Evolutionary conservation across 2,797 vertebrate genomes (phyloP).

Genomic region (Austrolebias charrua): DNA sequence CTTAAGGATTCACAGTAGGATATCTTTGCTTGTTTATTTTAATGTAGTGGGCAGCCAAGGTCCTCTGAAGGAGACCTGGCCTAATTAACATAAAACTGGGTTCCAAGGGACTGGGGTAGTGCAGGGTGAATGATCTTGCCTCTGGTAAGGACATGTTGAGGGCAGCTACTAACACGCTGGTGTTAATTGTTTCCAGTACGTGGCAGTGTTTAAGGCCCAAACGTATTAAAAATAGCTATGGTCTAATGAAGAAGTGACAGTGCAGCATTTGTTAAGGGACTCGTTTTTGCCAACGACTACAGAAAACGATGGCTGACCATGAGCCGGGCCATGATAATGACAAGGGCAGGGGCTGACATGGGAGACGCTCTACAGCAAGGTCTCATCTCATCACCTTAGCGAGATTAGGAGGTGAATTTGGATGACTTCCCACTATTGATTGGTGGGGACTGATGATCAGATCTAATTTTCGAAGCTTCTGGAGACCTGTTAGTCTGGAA

Average conservation of each 20-base stretch:
- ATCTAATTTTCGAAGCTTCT: slow-evolving; percentile 71
- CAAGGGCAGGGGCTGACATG: slow-evolving; percentile 35
- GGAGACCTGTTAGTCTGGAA: slow-evolving; percentile 58
- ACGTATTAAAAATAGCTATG: slow-evolving; percentile 75
- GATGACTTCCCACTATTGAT: slow-evolving; percentile 68
- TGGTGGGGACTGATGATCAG: slow-evolving; percentile 67
- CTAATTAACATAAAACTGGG: slow-evolving; percentile 91
- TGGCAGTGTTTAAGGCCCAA: slow-evolving; percentile 84
- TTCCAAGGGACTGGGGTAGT: slow-evolving; percentile 77
- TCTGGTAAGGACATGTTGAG: slow-evolving; percentile 89
- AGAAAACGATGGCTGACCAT: slow-evolving; percentile 47
- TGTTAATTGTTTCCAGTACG: slow-evolving; percentile 87
- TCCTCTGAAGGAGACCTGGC: slow-evolving; percentile 89
- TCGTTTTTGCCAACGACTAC: slow-evolving; percentile 48
- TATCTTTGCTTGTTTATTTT: slow-evolving; percentile 82
- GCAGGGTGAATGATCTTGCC: slow-evolving; percentile 86
- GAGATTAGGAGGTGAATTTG: slow-evolving; percentile 69
- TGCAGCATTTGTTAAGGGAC: slow-evolving; percentile 66
- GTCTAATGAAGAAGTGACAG: slow-evolving; percentile 74
- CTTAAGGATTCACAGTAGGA: slow-evolving; percentile 57
- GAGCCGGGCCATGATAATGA: slow-evolving; percentile 48
- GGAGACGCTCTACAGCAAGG: slow-evolving; percentile 55
- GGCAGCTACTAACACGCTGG: slow-evolving; percentile 82
- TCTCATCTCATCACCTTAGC: slow-evolving; percentile 65
- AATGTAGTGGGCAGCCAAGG: slow-evolving; percentile 88